These are phyloP conservation scores for Palythoa grandiflora DNA, from an alignment of 92 coral and sea anemone species.

Conservation along the genomic window DNA sequence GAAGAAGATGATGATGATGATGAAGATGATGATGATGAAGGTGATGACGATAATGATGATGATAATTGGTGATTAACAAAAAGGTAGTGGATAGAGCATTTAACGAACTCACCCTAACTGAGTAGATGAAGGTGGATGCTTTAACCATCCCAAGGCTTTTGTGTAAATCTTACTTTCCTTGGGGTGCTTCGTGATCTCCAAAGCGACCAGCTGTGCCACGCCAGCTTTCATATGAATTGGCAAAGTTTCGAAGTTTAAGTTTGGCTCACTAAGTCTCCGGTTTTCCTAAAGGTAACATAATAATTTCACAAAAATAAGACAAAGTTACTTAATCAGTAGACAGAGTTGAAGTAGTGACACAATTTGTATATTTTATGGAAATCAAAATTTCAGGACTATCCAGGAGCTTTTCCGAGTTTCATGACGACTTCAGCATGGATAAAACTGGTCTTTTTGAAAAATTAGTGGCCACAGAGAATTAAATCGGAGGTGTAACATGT, in stretches of 20 bases:
- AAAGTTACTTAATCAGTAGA: background rate
- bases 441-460: too few species aligned
- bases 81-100: background rate
- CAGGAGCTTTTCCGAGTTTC: too few species aligned
- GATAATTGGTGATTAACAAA: background rate
- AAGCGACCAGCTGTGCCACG: constrained; percentile 90
- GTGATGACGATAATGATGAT: too few species aligned
- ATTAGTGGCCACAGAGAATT: too few species aligned
- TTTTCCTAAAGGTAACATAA: constrained; percentile 65
- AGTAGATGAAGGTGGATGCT: constrained; percentile 88
- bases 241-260: constrained; percentile 85
- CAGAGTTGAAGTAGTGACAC: background rate
- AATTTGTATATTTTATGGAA: too few species aligned
- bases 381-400: too few species aligned
- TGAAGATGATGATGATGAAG: too few species aligned
- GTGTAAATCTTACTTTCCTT: constrained; percentile 90
- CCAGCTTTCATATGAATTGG: constrained; percentile 96
- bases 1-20: background rate
- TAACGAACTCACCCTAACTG: constrained; percentile 89
- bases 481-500: too few species aligned
- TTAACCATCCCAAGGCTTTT: constrained; percentile 92
- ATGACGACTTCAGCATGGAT: too few species aligned
- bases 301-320: too few species aligned
- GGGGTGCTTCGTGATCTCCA: constrained; percentile 91
- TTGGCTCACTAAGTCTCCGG: constrained; percentile 86